Base-by-base conservation (phyloP, 35 echinoderm and acorn worm species). In the Heliocidaris erythrogramma region DNA sequence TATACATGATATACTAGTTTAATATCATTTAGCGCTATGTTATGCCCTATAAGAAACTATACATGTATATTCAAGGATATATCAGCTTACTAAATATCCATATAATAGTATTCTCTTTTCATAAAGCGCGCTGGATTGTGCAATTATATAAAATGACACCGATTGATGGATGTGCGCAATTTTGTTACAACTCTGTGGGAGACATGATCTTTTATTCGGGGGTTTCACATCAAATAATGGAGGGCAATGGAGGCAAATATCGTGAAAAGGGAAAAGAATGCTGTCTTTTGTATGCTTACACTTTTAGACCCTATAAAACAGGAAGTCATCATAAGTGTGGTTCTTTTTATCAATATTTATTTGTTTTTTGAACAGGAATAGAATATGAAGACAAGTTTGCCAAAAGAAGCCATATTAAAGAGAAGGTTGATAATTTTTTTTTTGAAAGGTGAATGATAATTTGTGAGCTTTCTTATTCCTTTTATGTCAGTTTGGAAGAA, bases 171-270 rank as follows among this genome's bases (percentile, higher is more conserved):
- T 78, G 65, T 78, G 21, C 27, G 21, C 65, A n/a, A 78, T 78
- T 78, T 78, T 78, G 65, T 78, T 27, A 24, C 65, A n/a, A 78
- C 65, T 78, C 65, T 78, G 65, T 78, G 65, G 65, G 65, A 78
- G 65, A 78, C 65, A 21, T 27, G 65, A n/a, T 78, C 65, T 78
- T 78, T 78, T 9, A 78, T 78, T 78, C 65, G 65, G 21, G 61
- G 21, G 65, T 8, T 78, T 78, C 65, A 78, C 65, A 78, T 78
- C 65, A 78, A 56, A 56, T 78, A 78, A 78, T 78, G 6, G 65
- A 27, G 27, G 27, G 65, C 21, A 27, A 27, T 27, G n/a, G 65
- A 27, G 65, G 65, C 21, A 78, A 78, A 78, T 78, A 78, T 78
- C 27, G 65, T 21, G 21, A 78, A 21, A 42, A 78, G n/a, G n/a